Evolutionary conservation across 2,888 invertebrate genomes (phyloP), one percentile per base, ranked within the genome.

Genomic region (Trissolcus japonicus): DNA sequence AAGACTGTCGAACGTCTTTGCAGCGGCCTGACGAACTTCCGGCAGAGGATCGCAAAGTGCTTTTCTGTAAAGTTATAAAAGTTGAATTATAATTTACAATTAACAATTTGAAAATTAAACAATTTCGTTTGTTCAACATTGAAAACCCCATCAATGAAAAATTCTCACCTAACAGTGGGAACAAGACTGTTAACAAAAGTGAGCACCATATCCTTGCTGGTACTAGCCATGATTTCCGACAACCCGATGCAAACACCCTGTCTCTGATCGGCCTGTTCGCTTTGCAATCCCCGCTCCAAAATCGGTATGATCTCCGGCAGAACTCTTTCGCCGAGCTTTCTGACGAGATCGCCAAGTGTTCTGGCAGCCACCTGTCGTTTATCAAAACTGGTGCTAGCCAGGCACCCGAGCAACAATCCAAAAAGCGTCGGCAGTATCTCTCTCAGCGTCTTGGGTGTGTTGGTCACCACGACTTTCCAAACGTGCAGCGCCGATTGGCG

Each of bases 381-480:
- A 89, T 99, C 99, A 86, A 95, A 96, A 89, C 97, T 98, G 59
- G 96, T 96, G 86, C 97, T 98, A 1, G 99, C 98, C 80, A 99
- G 91, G 89, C 98, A 98, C 59, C 98, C 96, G 65, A 99, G 91
- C 76, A 99, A 90, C 60, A 99, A 91, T 13, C 95, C 93, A 90
- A 99, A 99, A 54, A 99, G 90, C 0, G 98, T 97, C 6, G 98
- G 97, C 80, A 99, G 91, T 84, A 99, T 98, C 92, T 99, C 99
- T 76, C 97, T 92, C 53, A 99, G 91, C 0, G 99, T 99, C 87
- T 97, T 93, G 0, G 99, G 99, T 0, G 99, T 99, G 89, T 99
- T 99, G 0, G 98, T 96, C 1, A 99, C 99, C 1, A 99, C 98
- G 81, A 99, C 96, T 91, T 99, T 99, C 99, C 99, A 99, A 0